Evolutionary conservation across 2,797 vertebrate species (phyloP).

Genomic region (Myiotriccus ornatus): DNA sequence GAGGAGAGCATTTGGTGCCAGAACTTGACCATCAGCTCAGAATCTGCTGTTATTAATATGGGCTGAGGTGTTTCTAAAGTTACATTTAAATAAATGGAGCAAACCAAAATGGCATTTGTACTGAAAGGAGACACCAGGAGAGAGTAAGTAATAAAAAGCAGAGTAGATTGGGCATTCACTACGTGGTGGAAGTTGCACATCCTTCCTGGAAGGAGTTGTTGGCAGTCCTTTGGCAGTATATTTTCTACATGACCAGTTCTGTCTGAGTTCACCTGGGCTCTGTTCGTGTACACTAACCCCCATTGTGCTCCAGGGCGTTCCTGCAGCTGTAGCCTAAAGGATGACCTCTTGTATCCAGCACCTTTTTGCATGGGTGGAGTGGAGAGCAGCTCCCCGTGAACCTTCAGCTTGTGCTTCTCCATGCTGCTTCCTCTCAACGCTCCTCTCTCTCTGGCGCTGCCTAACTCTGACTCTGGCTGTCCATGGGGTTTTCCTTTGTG

Average conservation of each 20-base stretch:
- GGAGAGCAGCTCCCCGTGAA: conserved; percentile 76
- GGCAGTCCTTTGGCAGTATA: neutral
- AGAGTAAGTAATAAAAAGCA: neutral
- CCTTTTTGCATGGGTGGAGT: conserved; percentile 74
- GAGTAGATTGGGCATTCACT: rapidly evolving
- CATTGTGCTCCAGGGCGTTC: conserved; percentile 59
- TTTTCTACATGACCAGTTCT: neutral
- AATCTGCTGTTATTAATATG: neutral
- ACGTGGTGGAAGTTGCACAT: neutral
- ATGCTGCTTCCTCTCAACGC: conserved; percentile 75
- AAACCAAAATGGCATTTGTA: neutral
- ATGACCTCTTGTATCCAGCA: conserved; percentile 63
- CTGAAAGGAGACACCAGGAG: neutral
- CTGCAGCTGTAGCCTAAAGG: conserved; percentile 51
- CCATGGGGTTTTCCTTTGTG: conserved; percentile 99
- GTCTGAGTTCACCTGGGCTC: conserved; percentile 9
- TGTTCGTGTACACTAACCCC: conserved; percentile 66
- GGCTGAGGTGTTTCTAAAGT: neutral
- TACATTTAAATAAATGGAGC: neutral
- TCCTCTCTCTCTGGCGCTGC: conserved; percentile 83
- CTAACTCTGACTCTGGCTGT: conserved; percentile 85
- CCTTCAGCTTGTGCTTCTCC: conserved; percentile 81
- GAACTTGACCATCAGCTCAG: neutral
- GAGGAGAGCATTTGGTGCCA: neutral
- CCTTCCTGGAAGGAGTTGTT: neutral